A percentile compares a stretch with the other conserved stretches of the same genome.
phyloP scores from a whole-genome alignment of 2,888 invertebrate species.

The Scaptomyza flava region DNA sequence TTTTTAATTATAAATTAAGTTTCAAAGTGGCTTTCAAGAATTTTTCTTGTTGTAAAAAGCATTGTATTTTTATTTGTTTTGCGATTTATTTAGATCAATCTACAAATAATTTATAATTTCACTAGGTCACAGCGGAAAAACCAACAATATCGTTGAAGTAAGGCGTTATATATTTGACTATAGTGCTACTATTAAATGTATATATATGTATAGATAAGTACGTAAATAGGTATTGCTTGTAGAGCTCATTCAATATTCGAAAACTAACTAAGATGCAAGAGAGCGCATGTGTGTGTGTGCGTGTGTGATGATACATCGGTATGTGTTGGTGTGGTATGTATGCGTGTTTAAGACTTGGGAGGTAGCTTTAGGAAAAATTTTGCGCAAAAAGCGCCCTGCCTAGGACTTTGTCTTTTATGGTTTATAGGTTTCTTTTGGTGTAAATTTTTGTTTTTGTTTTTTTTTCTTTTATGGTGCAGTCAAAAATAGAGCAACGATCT shows the following conservation, averaged over 20 bases:
- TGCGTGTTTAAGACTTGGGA: conserved; percentile 31
- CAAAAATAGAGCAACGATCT: conserved; percentile 1
- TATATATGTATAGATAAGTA: conserved; percentile 28
- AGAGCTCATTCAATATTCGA: conserved; percentile 27
- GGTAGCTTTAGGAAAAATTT: conserved; percentile 41
- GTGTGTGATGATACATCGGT: conserved; percentile 22
- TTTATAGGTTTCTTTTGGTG: conserved; percentile 1
- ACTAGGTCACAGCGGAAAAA: conserved; percentile 62
- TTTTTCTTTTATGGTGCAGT: conserved; percentile 23
- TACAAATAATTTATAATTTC: conserved; percentile 39
- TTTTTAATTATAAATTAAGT: conserved; percentile 44
- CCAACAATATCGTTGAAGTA: conserved; percentile 52
- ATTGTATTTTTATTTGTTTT: conserved; percentile 15
- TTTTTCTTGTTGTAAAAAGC: background rate
- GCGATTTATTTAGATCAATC: conserved; percentile 44
- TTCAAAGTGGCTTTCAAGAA: background rate
- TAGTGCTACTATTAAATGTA: background rate
- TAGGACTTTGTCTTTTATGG: conserved; percentile 54
- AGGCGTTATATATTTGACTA: conserved; percentile 40
- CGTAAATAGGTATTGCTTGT: conserved; percentile 46
- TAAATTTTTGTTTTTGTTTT: background rate
- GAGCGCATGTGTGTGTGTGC: conserved; percentile 14
- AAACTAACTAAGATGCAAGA: conserved; percentile 26
- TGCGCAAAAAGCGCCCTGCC: conserved; percentile 49
- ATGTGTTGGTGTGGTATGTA: conserved; percentile 19